Base-by-base conservation (phyloP, 2,888 invertebrate genomes). In the Aphidius colemani region DNA sequence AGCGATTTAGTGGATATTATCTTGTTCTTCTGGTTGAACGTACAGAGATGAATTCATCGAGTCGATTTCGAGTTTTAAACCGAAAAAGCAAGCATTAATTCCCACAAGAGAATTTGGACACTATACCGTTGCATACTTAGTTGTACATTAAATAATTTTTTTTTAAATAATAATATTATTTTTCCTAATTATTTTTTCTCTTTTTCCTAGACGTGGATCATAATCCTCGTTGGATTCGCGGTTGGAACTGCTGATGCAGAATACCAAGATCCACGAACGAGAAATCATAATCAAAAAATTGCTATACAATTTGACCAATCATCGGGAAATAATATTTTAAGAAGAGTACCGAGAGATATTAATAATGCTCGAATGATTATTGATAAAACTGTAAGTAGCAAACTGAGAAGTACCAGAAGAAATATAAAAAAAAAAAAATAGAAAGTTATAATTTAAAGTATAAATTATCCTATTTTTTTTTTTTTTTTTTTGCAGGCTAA, bases 1-100 rank as follows among this genome's bases (percentile, higher is more conserved):
- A 72, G 69, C 71, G 73, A 75, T 76, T 75, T 73, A 74, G 69
- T 66, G 72, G 69, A 75, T 72, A 76, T 75, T 76, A 75, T 76
- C 75, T 69, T 69, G 69, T 66, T 73, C 70, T 75, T 75, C 75
- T 75, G 73, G 75, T 72, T 66, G 71, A 70, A 61, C 69, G 74
- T 70, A 66, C 70, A 44, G 64, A 62, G 66, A 57, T 57, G 50
- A 56, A 64, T 53, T 51, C 51, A 43, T 13, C 41, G n/a, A 46
- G 57, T 57, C n/a, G 57, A 39, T 57, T 2, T 7, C 8, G 39
- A 46, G 2, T 57, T 57, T 46, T 57, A n/a, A 57, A 45, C 45
- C 45, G 30, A 45, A 44, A 59, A 18, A 40, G 43, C 43, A 41
- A 30, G 4, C 18, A 59, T 45, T n/a, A 30, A 30, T 30, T 30